phyloP scores from a whole-genome alignment of 1,140 invertebrate species.

The Brachionus paranguensis region DNA sequence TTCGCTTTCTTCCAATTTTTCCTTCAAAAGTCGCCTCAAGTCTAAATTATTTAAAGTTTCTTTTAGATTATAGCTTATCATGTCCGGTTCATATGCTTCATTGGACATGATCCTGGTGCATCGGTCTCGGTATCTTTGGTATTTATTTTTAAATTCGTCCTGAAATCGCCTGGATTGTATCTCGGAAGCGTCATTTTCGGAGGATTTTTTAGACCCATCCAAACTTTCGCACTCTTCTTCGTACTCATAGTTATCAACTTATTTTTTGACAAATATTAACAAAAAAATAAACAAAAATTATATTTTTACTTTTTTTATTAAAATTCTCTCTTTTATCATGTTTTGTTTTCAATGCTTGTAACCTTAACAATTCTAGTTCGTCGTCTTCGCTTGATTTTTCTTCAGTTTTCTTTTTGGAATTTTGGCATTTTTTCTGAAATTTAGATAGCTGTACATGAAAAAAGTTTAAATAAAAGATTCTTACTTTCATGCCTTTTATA shows the following conservation, averaged over 20 bases:
- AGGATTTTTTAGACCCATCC: background rate
- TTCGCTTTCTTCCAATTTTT: background rate
- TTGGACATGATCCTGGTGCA: constrained; percentile 10
- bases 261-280: background rate
- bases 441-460: background rate
- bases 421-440: background rate
- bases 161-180: background rate
- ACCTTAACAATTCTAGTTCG: background rate
- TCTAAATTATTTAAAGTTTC: constrained; percentile 6
- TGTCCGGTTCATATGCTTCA: background rate
- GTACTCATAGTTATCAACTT: background rate
- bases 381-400: background rate
- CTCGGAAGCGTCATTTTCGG: background rate
- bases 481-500: background rate
- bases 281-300: background rate
- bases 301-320: background rate
- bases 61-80: background rate
- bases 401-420: background rate
- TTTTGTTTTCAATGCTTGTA: background rate
- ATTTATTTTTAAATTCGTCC: background rate
- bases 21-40: background rate
- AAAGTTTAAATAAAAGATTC: background rate
- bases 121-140: constrained; percentile 9
- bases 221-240: background rate
- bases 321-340: background rate